phyloP scores from a whole-genome alignment of 2,888 invertebrate genomes.

The Theodoxus fluviatilis region DNA sequence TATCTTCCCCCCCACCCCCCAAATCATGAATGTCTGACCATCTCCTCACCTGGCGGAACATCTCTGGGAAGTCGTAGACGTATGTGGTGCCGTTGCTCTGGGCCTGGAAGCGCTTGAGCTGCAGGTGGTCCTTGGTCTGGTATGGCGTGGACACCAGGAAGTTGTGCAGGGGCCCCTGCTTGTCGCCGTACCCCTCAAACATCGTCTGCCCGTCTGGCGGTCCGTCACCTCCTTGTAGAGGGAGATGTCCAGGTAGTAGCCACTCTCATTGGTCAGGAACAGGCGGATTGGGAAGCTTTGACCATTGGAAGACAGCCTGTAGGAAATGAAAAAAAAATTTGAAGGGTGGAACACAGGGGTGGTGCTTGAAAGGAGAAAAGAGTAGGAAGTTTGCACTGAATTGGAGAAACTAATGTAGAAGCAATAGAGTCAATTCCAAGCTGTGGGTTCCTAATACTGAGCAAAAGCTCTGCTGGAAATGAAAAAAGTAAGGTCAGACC shows the following conservation, averaged over 20 bases:
- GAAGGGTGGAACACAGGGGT: no score
- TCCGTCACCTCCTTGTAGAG: slow-evolving; percentile 87
- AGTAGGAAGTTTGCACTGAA: no score
- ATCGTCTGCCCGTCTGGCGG: slow-evolving; percentile 74
- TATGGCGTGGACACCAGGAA: slow-evolving; percentile 93
- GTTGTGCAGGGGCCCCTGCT: slow-evolving; percentile 90
- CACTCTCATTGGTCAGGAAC: slow-evolving; percentile 94
- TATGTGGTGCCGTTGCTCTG: slow-evolving; percentile 90
- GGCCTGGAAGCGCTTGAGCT: slow-evolving; percentile 89
- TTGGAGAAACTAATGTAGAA: no score
- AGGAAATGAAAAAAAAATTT: no score
- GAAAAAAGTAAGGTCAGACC: no score
- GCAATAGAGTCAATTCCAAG: no score
- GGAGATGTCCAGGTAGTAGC: slow-evolving; percentile 92
- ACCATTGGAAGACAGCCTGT: slow-evolving; percentile 78
- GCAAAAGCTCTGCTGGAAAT: no score
- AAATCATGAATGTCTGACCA: neutral
- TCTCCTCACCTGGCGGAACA: slow-evolving; percentile 86
- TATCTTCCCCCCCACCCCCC: no score
- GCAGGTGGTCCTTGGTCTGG: slow-evolving; percentile 94
- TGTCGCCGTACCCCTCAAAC: slow-evolving; percentile 85
- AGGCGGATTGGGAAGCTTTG: slow-evolving; percentile 86
- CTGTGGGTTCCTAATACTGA: no score
- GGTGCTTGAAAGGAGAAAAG: no score
- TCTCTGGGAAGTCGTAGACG: slow-evolving; percentile 96